Evolutionary conservation across 2,888 invertebrate genomes (phyloP).

Genomic region (Ophion ellenae): DNA sequence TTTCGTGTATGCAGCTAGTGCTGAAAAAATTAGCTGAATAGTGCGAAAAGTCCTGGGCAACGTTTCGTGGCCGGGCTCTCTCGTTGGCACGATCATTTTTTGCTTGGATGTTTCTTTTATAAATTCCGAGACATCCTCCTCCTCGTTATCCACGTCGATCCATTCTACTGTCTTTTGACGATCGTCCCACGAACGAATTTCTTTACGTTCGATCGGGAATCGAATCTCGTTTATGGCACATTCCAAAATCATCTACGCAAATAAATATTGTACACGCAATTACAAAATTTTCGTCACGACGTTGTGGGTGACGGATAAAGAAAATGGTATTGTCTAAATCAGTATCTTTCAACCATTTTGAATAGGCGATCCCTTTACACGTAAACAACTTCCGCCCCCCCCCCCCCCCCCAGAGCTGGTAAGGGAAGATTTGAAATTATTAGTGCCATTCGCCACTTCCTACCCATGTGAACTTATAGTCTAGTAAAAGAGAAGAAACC

Average conservation of each 20-base stretch:
- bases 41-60: slow-evolving; percentile 75
- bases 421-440: too few species aligned
- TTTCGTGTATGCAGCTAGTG: slow-evolving; percentile 85
- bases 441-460: too few species aligned
- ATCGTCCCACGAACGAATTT: slow-evolving; percentile 82
- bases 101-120: slow-evolving; percentile 62
- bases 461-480: too few species aligned
- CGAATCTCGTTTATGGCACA: slow-evolving; percentile 73
- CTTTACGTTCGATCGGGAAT: slow-evolving; percentile 66
- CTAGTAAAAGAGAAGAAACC: too few species aligned
- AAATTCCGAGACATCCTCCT: slow-evolving; percentile 13
- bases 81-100: slow-evolving; percentile 74
- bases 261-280: background rate
- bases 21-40: slow-evolving; percentile 85
- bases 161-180: slow-evolving; percentile 81
- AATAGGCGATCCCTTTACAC: too few species aligned
- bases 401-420: too few species aligned
- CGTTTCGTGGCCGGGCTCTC: slow-evolving; percentile 79
- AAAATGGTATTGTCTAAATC: too few species aligned
- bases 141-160: slow-evolving; percentile 63
- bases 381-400: too few species aligned
- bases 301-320: too few species aligned
- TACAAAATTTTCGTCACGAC: too few species aligned
- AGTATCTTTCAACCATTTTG: too few species aligned
- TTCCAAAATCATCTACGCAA: slow-evolving; percentile 70